These are phyloP conservation scores for Chromobotia macracanthus DNA, from an alignment of 2,797 vertebrate species.

Conservation along the genomic window DNA sequence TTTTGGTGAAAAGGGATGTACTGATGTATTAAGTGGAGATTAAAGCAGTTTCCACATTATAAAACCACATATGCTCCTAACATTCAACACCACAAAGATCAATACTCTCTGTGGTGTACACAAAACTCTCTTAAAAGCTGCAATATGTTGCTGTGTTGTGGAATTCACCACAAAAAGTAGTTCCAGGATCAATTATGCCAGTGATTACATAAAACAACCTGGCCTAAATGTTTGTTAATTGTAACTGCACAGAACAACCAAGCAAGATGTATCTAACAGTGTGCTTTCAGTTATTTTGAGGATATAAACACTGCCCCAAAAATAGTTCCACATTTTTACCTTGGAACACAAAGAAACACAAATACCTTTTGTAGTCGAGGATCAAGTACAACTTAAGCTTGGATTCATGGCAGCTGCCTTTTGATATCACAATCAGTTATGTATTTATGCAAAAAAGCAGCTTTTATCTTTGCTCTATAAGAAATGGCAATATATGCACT, in stretches of 20 bases:
- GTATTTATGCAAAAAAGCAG: not conserved
- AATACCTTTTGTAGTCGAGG: not conserved
- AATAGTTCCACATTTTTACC: not conserved
- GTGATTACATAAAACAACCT: not conserved
- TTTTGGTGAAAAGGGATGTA: not conserved
- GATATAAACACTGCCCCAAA: not conserved
- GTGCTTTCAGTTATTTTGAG: not conserved
- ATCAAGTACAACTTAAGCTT: conserved; percentile 8
- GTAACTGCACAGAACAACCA: not conserved
- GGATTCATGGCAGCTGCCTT: conserved; percentile 3
- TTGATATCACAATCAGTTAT: conserved; percentile 11
- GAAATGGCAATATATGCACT: not conserved
- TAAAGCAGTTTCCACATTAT: not conserved
- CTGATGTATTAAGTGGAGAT: conserved; percentile 11
- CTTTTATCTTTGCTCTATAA: conserved; percentile 25
- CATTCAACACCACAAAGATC: conserved; percentile 11
- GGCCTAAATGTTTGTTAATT: not conserved
- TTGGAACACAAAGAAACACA: not conserved
- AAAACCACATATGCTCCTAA: conserved; percentile 22
- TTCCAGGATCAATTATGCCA: not conserved
- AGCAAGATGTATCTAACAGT: not conserved
- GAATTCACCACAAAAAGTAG: not conserved
- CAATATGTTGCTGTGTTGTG: conserved; percentile 4
- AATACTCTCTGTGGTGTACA: no score
- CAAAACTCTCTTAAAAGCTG: conserved; percentile 10